These are phyloP conservation scores for Limnephilus marmoratus DNA, from an alignment of 2,888 invertebrate species.

Conservation along the genomic window DNA sequence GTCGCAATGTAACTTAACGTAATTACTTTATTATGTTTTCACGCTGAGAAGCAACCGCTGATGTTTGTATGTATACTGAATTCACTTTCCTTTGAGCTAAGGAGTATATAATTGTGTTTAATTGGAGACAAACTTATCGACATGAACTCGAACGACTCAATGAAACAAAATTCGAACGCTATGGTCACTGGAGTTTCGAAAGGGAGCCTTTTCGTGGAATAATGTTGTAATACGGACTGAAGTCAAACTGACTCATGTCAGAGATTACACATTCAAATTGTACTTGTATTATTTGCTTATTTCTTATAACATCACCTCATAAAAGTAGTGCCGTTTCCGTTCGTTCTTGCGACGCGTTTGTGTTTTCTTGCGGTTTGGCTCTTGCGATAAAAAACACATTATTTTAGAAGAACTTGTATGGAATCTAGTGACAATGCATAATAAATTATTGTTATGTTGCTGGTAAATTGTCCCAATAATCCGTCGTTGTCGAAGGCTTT, in stretches of 20 bases:
- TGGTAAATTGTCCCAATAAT: not conserved
- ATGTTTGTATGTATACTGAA: not conserved
- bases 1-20: not conserved
- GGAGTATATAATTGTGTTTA: not conserved
- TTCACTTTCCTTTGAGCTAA: not conserved
- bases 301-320: not conserved
- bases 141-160: constrained; percentile 18
- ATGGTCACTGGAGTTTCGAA: constrained; percentile 21
- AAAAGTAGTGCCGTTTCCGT: constrained; percentile 15
- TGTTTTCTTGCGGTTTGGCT: constrained; percentile 29
- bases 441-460: not conserved
- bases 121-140: constrained; percentile 15
- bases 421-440: not conserved
- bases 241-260: constrained; percentile 40
- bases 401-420: not conserved
- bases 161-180: not conserved
- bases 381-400: constrained; percentile 17
- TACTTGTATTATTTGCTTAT: constrained; percentile 38
- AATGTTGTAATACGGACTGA: constrained; percentile 33
- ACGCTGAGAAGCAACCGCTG: not conserved
- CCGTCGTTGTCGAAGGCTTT: not conserved
- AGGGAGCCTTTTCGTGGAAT: constrained; percentile 41
- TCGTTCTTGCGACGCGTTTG: not conserved
- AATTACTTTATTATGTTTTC: not conserved
- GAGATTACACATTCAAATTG: constrained; percentile 44